Evolutionary conservation across 1,140 invertebrate genomes (phyloP).

Genomic region (Nomia melanderi): DNA sequence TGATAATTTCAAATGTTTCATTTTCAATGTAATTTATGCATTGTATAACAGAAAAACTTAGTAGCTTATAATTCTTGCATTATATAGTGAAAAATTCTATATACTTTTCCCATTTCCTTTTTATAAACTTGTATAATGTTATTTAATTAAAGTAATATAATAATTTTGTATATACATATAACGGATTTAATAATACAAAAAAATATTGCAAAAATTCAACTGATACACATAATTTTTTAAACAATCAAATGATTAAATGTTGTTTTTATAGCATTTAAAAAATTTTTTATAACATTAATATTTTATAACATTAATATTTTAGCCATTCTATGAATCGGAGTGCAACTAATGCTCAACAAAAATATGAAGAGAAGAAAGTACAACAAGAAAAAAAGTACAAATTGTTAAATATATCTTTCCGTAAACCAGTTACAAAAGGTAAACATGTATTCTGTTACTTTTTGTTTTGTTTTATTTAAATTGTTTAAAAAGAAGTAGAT

Average conservation of each 20-base stretch:
- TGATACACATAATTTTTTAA: background rate
- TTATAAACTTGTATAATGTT: too few species aligned
- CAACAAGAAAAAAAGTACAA: slow-evolving; percentile 92
- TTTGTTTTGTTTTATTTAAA: background rate
- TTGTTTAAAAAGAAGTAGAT: background rate
- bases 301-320: slow-evolving; percentile 27
- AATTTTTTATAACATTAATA: background rate
- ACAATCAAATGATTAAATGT: background rate
- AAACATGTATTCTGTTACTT: slow-evolving; percentile 28
- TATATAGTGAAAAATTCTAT: background rate
- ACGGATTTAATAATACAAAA: too few species aligned
- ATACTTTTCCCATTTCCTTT: background rate
- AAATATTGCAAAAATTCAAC: background rate
- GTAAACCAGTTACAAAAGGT: slow-evolving; percentile 86
- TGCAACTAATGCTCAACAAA: slow-evolving; percentile 16
- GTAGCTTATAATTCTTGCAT: too few species aligned
- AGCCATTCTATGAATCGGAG: slow-evolving; percentile 60
- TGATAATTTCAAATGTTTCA: background rate
- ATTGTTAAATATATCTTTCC: slow-evolving; percentile 89
- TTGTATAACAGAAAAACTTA: too few species aligned
- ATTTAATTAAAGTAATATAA: too few species aligned
- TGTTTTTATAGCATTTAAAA: too few species aligned
- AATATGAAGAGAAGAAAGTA: slow-evolving; percentile 89
- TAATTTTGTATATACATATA: too few species aligned
- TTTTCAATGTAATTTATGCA: background rate